Evolutionary conservation across 2,113 vertebrate genomes (phyloP).

Genomic region (Pterocles burchelli): DNA sequence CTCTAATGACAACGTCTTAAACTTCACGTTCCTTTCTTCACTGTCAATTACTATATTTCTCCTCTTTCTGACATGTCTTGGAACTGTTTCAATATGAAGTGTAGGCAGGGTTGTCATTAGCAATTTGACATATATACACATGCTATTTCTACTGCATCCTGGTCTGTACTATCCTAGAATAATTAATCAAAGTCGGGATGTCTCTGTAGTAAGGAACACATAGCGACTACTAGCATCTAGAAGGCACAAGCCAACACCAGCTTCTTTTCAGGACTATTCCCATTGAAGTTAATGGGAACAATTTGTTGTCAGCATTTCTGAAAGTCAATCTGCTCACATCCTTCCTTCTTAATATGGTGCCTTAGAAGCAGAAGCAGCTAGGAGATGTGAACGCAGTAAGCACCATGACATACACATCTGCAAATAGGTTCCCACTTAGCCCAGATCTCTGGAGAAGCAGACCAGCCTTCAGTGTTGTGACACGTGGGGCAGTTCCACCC

Average conservation of each 20-base stretch:
- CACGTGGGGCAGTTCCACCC: accelerated
- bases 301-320: background rate
- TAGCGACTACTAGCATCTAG: background rate
- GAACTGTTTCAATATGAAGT: constrained; percentile 27
- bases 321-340: background rate
- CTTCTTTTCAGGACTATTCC: background rate
- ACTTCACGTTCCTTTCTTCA: constrained; percentile 36
- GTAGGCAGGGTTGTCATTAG: constrained; percentile 44
- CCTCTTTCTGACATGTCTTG: background rate
- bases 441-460: background rate
- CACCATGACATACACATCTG: background rate
- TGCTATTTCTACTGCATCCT: constrained; percentile 11
- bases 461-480: background rate
- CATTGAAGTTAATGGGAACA: background rate
- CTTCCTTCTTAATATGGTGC: background rate
- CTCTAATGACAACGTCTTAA: constrained; percentile 5
- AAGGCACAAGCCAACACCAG: background rate
- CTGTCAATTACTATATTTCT: constrained; percentile 40
- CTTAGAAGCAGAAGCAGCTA: background rate
- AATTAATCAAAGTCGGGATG: background rate
- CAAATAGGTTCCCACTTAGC: background rate
- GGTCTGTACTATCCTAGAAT: background rate
- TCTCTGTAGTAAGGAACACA: background rate
- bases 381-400: background rate
- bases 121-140: constrained; percentile 22